These are phyloP conservation scores for Himalopsyche kuldschensis DNA, from an alignment of 2,888 invertebrate species.

Conservation along the genomic window DNA sequence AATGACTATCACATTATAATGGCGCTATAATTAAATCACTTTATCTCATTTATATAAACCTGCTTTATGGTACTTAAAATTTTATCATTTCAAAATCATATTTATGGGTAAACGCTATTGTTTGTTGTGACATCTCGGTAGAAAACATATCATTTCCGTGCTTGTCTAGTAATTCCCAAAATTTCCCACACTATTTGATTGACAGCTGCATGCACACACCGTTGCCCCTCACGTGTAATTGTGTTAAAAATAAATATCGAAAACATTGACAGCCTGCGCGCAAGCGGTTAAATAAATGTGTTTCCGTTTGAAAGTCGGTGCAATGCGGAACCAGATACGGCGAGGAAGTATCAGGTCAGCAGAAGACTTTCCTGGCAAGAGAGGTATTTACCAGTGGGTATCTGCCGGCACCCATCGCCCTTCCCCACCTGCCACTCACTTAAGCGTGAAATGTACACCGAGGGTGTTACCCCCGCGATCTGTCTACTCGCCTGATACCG, in stretches of 20 bases:
- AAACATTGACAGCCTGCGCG: conserved; percentile 13
- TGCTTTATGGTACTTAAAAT: too few relatives aligned
- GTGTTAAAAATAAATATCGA: conserved; percentile 3
- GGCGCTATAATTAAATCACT: too few relatives aligned
- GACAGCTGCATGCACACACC: neutral
- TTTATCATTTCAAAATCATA: neutral
- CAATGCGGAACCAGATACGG: conserved; percentile 34
- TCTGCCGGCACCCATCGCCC: neutral
- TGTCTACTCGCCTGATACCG: conserved; percentile 7
- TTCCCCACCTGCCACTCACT: conserved; percentile 32
- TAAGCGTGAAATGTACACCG: conserved; percentile 36
- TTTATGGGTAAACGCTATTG: too few relatives aligned
- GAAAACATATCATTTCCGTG: neutral
- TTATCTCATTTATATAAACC: too few relatives aligned
- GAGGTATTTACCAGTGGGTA: neutral
- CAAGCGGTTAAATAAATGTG: conserved; percentile 1
- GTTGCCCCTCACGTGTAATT: neutral
- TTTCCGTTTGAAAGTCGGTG: conserved; percentile 17
- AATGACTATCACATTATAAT: too few relatives aligned
- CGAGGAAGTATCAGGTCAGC: conserved; percentile 11
- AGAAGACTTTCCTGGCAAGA: neutral
- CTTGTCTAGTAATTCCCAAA: neutral
- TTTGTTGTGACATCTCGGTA: neutral
- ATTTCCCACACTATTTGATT: neutral
- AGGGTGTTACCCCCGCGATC: conserved; percentile 18